Evolutionary conservation across 2,797 vertebrate species (phyloP), one percentile per base, ranked within the genome.

Genomic region (Alfaro cultratus): DNA sequence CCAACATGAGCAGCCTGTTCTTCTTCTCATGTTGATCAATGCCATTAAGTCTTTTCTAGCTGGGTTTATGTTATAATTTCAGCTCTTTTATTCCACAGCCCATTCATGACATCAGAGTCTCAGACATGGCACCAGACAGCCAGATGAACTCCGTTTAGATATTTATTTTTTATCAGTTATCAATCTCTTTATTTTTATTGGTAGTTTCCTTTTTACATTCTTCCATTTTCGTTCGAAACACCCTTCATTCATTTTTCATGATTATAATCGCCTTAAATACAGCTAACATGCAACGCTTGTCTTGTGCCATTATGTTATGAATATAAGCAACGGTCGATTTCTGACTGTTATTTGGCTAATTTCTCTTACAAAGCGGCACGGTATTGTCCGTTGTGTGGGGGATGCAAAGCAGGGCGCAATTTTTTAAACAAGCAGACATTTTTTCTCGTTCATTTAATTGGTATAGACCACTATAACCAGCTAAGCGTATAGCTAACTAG

Each of bases 231-330:
- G 21, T 18, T 23, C 5, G 6, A 64, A 36, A 64, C 31, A 36
- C 2, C 1, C 16, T 39, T 67, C 18, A 36, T 39, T 39, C 31
- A 21, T 39, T 67, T 39, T 39, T 67, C 3, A 21, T 67, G 8
- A 21, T 67, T 39, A 39, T 23, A 67, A 23, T 11, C 34, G 18
- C 36, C 64, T 12, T 41, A 68, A 41, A 23, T 41, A 23, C 12
- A 68, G 85, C 91, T 85, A 83, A 82, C 64, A 49, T 21, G 60
- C 51, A 41, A 29, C 45, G 78, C 51, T 77, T 85, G 57, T 7
- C 34, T 70, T 81, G 36, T 88, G 88, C 88, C 89, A 91, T 92
- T 84, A 84, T 80, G 11, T 84, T 77, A 51, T 49, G 79, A 79
- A 77, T 87, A 76, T 91, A 80, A 71, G 15, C 73, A 78, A 43